phyloP scores from a whole-genome alignment of 1,140 invertebrate species.

The Trachymyrmex septentrionalis region DNA sequence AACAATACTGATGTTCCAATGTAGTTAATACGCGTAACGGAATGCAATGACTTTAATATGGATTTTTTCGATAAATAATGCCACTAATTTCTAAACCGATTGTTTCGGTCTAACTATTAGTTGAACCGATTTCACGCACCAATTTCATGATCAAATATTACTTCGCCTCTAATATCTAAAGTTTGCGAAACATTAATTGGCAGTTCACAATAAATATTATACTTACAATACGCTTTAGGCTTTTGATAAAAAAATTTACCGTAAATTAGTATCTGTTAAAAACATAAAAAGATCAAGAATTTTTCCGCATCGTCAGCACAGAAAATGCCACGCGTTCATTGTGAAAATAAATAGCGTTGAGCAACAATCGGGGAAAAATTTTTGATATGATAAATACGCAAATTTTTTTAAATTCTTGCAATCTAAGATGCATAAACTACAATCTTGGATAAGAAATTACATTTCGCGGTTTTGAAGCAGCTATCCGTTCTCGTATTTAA shows the following conservation, averaged over 20 bases:
- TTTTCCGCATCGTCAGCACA: background rate
- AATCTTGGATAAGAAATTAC: background rate
- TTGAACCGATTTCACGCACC: conserved; percentile 8
- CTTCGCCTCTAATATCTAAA: background rate
- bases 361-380: background rate
- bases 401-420: background rate
- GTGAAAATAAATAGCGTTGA: conserved; percentile 6
- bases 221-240: background rate
- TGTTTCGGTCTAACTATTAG: background rate
- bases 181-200: background rate
- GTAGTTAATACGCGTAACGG: background rate
- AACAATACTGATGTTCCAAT: background rate
- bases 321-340: background rate
- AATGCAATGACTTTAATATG: background rate
- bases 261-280: background rate
- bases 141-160: background rate
- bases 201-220: conserved; percentile 1
- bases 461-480: background rate
- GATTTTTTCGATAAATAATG: conserved; percentile 23
- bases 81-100: conserved; percentile 25
- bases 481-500: conserved; percentile 1
- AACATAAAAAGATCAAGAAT: background rate
- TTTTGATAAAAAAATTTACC: background rate
- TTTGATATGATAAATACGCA: background rate
- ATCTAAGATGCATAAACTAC: background rate